Evolutionary conservation across 2,888 invertebrate genomes (phyloP).

Genomic region (Sphaerophoria taeniata): DNA sequence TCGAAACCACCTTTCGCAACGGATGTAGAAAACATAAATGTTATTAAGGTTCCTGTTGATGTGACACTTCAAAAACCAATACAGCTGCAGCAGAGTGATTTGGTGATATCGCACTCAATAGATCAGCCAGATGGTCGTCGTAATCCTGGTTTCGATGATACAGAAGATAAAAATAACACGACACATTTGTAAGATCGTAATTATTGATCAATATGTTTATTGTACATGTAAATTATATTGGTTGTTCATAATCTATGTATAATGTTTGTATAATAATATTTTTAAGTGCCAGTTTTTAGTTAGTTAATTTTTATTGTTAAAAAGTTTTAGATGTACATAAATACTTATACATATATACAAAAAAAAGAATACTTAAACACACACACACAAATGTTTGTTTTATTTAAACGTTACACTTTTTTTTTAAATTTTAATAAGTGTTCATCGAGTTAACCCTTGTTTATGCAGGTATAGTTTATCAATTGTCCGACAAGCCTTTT

Average conservation of each 20-base stretch:
- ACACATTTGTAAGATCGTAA: conserved; percentile 78
- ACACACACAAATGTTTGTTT: conserved; percentile 10
- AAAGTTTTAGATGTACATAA: conserved; percentile 16
- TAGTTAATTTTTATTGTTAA: conserved; percentile 59
- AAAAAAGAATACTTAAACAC: conserved; percentile 16
- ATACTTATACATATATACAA: conserved; percentile 4
- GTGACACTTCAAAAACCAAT: conserved; percentile 78
- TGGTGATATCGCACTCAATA: conserved; percentile 73
- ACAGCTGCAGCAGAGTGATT: conserved; percentile 80
- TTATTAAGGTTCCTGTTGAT: conserved; percentile 78
- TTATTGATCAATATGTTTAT: conserved; percentile 13
- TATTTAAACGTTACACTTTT: conserved; percentile 41
- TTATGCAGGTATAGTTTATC: too few species aligned
- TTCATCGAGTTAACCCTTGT: too few species aligned
- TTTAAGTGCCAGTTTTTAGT: conserved; percentile 63
- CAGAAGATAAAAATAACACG: conserved; percentile 78
- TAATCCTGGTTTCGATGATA: conserved; percentile 79
- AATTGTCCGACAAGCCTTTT: too few species aligned
- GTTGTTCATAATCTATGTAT: conserved; percentile 60
- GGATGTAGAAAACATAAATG: conserved; percentile 77
- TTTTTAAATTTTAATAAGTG: too few species aligned
- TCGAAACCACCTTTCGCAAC: conserved; percentile 56
- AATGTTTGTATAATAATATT: conserved; percentile 52
- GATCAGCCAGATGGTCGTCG: conserved; percentile 74
- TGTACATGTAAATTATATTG: conserved; percentile 9